These are phyloP conservation scores for Lithodes maja DNA, from an alignment of 2,888 invertebrate species.

Conservation along the genomic window DNA sequence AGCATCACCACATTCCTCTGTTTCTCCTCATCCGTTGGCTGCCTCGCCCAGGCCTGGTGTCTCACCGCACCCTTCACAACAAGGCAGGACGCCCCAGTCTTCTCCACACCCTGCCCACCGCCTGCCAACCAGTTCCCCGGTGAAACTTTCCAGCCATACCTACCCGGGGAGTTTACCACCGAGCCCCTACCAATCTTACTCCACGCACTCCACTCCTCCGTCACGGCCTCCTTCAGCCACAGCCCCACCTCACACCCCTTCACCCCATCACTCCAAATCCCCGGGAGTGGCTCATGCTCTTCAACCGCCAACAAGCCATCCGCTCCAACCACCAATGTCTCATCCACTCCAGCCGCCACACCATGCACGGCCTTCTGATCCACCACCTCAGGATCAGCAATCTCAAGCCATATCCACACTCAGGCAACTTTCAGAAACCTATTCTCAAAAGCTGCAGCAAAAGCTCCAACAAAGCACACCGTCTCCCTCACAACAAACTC, in stretches of 20 bases:
- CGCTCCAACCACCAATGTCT: background rate
- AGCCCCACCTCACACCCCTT: conserved; percentile 15
- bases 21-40: conserved; percentile 47
- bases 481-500: background rate
- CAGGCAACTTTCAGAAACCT: conserved; percentile 11
- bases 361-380: conserved; percentile 5
- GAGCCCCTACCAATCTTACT: conserved; percentile 51
- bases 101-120: conserved; percentile 53
- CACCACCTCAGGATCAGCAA: conserved; percentile 5
- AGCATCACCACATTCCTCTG: conserved; percentile 44
- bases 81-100: conserved; percentile 50
- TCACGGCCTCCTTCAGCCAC: conserved; percentile 50
- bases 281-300: background rate
- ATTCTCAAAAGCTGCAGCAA: conserved; percentile 25
- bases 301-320: conserved; percentile 14
- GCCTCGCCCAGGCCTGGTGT: conserved; percentile 45
- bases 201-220: conserved; percentile 42
- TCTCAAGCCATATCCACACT: conserved; percentile 22
- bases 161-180: conserved; percentile 57
- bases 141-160: conserved; percentile 40
- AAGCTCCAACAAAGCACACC: conserved; percentile 2
- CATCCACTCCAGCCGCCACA: background rate
- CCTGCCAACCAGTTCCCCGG: conserved; percentile 43
- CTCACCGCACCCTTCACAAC: conserved; percentile 50
- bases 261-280: conserved; percentile 16